Evolutionary conservation across 2,888 invertebrate species (phyloP), one percentile per base, ranked within the genome.

Genomic region (Chironomus riparius): DNA sequence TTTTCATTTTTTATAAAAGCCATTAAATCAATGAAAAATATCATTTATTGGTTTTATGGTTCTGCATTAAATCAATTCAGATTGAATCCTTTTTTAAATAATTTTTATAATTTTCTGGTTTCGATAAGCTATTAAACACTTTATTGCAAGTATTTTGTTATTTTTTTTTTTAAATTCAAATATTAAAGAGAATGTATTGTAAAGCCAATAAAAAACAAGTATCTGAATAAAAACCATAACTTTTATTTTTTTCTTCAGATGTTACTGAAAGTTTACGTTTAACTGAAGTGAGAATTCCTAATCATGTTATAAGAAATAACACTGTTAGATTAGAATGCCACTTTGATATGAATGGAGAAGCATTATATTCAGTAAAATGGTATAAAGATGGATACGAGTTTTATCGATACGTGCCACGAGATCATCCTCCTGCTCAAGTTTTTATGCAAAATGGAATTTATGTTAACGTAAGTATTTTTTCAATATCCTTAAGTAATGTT

Each of bases 341-440:
- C 82, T 95, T 92, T 86, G 90, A 92, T 84, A 86, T 95, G 82
- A 92, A 93, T 79, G 90, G 89, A 3, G 94, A 94, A 83, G 89
- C 89, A 71, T 86, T 94, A 70, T 95, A 94, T 84, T 93, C 94
- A 47, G 94, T 94, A 80, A 94, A 94, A 85, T 95, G 94, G 94
- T 94, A 94, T 86, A 94, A 94, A 83, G 93, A 94, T 82, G 94
- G 93, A 79, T 90, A 92, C 83, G 94, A 94, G 85, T 94, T 94
- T 86, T 94, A 92, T 86, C 87, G 94, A 78, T 94, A 90, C 84
- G 92, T 94, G 79, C 94, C 94, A 21, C 87, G 91, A 75, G 93
- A 94, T 83, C 87, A 87, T 81, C 94, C 94, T 77, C 92, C 92
- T 1, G 89, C 91, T 61, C 90, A 92, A 83, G 89, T 91, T 80